Percentiles rank a stretch among this genome's conserved stretches.
phyloP scores from a whole-genome alignment of 30 jellyfish, hydroid and myxozoan genomes.

The Aurelia sp. region DNA sequence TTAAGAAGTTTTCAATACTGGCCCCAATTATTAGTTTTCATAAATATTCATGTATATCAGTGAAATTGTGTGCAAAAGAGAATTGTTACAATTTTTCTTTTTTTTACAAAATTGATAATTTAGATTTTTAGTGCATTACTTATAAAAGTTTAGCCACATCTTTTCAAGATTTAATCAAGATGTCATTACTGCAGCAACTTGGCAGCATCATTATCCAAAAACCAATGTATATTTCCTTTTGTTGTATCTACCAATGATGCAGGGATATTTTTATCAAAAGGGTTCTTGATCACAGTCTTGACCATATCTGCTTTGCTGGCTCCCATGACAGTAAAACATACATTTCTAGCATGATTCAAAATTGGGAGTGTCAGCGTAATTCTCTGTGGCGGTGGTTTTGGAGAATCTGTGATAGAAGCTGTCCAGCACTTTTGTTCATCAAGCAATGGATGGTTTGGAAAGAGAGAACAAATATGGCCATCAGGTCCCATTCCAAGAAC shows the following conservation, averaged over 20 bases:
- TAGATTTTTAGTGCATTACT: too few species aligned
- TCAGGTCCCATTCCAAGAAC: slow-evolving; percentile 99
- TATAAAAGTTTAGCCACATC: too few species aligned
- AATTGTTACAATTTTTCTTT: too few species aligned
- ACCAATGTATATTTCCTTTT: slow-evolving; percentile 79
- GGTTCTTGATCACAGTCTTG: slow-evolving; percentile 50
- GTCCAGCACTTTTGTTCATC: slow-evolving; percentile 71
- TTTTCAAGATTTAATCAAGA: too few species aligned
- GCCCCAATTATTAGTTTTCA: too few species aligned
- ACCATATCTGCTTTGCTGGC: slow-evolving; percentile 88
- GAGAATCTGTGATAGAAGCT: slow-evolving; percentile 78
- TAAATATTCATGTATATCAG: too few species aligned
- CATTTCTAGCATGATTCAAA: slow-evolving; percentile 76
- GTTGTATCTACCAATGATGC: slow-evolving; percentile 84
- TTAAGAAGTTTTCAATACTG: too few species aligned
- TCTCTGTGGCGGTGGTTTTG: slow-evolving; percentile 97
- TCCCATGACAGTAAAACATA: slow-evolving; percentile 89
- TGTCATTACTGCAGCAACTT: not conserved
- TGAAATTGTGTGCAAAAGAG: too few species aligned
- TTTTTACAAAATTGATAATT: too few species aligned
- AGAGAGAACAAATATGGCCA: slow-evolving; percentile 96
- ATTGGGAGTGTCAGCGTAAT: slow-evolving; percentile 88
- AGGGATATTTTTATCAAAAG: slow-evolving; percentile 62
- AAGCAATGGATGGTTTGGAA: slow-evolving; percentile 87
- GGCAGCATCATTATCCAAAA: slow-evolving; percentile 84